phyloP scores from a whole-genome alignment of 2,113 vertebrate genomes.

The Cynocephalus volans region DNA sequence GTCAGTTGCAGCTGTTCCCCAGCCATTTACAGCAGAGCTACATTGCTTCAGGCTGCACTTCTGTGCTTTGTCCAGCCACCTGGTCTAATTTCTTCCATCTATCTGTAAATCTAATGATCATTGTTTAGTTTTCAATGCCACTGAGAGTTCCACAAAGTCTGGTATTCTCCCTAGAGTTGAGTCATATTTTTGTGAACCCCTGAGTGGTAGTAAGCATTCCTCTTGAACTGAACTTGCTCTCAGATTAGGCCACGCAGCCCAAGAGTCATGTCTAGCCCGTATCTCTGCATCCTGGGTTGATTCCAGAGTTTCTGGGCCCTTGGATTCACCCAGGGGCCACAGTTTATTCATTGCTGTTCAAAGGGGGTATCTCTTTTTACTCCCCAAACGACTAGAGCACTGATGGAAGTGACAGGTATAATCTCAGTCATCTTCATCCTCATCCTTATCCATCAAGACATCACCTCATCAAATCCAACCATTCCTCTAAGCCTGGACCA shows the following conservation, averaged over 20 bases:
- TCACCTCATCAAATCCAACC: not conserved
- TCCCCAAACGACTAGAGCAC: not conserved
- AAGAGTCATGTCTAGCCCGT: not conserved
- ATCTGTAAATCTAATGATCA: not conserved
- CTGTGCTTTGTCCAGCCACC: slow-evolving; percentile 63
- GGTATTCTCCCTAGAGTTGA: not conserved
- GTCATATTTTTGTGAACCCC: not conserved
- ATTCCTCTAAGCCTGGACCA: not conserved
- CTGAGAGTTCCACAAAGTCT: not conserved
- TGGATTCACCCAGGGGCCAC: not conserved
- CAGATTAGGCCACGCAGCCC: not conserved
- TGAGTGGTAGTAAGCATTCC: not conserved
- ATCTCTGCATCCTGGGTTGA: not conserved
- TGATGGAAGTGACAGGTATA: not conserved
- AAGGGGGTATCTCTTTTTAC: not conserved
- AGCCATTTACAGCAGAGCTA: slow-evolving; percentile 72
- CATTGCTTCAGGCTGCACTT: slow-evolving; percentile 70
- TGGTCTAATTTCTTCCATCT: slow-evolving; percentile 44
- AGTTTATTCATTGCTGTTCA: not conserved
- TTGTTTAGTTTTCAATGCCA: not conserved
- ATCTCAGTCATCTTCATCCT: not conserved
- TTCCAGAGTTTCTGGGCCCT: not conserved
- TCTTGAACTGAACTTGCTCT: not conserved
- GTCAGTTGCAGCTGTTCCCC: slow-evolving; percentile 75
- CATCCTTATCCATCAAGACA: not conserved